Percentiles rank a stretch among this genome's conserved stretches.
Evolutionary conservation across 2,888 invertebrate genomes (phyloP).

Genomic region (Trichogramma dendrolimi): DNA sequence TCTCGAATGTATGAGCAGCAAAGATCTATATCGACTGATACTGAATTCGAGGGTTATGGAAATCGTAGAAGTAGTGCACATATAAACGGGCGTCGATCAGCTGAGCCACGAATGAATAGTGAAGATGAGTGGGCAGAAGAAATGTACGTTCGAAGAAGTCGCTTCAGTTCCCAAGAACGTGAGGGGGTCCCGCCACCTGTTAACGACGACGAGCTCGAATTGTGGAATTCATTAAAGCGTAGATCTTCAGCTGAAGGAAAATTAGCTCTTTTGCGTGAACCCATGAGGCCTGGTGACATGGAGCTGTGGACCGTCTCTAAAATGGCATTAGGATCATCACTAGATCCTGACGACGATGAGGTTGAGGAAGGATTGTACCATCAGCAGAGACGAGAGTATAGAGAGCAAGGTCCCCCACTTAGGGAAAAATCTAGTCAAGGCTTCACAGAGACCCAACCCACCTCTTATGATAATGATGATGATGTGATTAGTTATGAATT

Average conservation of each 20-base stretch:
- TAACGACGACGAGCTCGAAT: conserved; percentile 36
- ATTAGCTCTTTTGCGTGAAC: conserved; percentile 44
- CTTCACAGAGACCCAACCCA: conserved; percentile 37
- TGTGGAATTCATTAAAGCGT: conserved; percentile 38
- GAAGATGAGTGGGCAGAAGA: conserved; percentile 49
- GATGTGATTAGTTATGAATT: conserved; percentile 37
- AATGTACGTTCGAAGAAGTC: conserved; percentile 38
- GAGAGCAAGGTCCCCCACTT: conserved; percentile 36
- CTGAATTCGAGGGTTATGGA: conserved; percentile 37
- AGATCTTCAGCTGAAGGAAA: conserved; percentile 50
- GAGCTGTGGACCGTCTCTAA: conserved; percentile 47
- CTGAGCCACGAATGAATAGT: conserved; percentile 36
- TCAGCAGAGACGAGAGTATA: conserved; percentile 36
- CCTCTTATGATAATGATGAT: conserved; percentile 42
- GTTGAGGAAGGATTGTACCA: conserved; percentile 24
- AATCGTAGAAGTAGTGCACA: conserved; percentile 17
- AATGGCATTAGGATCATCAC: conserved; percentile 42
- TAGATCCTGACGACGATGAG: conserved; percentile 43
- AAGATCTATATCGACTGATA: conserved; percentile 40
- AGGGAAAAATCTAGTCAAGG: conserved; percentile 37
- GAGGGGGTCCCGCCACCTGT: conserved; percentile 19
- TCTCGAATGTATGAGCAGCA: conserved; percentile 34
- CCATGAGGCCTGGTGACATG: conserved; percentile 40
- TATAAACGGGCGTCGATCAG: conserved; percentile 14
- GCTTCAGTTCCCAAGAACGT: conserved; percentile 33